Percentiles rank a stretch among this genome's conserved stretches.
Conservation (phyloP, 2,888 invertebrate genomes). For the Eristalis tenax region DNA sequence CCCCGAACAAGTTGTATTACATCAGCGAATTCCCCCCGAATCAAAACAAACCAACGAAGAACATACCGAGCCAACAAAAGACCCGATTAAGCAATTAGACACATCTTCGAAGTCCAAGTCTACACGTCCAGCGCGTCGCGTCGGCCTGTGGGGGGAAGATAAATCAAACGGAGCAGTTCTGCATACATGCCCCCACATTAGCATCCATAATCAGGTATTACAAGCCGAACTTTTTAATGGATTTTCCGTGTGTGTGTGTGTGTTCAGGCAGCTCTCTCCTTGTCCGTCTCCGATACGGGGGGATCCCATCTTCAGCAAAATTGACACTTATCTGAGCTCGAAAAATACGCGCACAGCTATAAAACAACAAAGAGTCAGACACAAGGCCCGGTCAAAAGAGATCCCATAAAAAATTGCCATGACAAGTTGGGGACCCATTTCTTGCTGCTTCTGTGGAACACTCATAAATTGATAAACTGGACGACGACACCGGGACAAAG, state of each 20-base stretch:
- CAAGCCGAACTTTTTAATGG: constrained; percentile 42
- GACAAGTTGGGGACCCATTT: constrained; percentile 39
- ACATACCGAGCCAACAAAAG: constrained; percentile 22
- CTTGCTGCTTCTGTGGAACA: constrained; percentile 40
- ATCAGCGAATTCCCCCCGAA: neutral
- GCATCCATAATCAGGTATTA: constrained; percentile 50
- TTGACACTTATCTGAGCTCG: constrained; percentile 51
- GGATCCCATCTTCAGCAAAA: constrained; percentile 32
- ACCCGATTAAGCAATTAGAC: constrained; percentile 52
- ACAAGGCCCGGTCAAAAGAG: neutral
- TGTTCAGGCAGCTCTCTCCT: neutral
- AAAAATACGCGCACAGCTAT: constrained; percentile 39
- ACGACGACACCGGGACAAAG: constrained; percentile 25
- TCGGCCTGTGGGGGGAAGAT: constrained; percentile 5
- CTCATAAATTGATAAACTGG: constrained; percentile 50
- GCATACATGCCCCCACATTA: constrained; percentile 40
- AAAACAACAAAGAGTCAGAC: constrained; percentile 20
- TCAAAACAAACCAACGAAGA: constrained; percentile 17
- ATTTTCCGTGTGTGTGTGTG: constrained; percentile 19
- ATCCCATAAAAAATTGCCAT: constrained; percentile 38
- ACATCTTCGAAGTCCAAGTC: constrained; percentile 13
- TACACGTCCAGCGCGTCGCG: too few species aligned
- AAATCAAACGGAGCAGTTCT: constrained; percentile 36
- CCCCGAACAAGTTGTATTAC: neutral
- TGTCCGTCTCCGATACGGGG: too few species aligned